Percentiles rank a stretch among this genome's conserved stretches.
phyloP scores from a whole-genome alignment of 2,113 vertebrate genomes.

The Polypterus senegalus region DNA sequence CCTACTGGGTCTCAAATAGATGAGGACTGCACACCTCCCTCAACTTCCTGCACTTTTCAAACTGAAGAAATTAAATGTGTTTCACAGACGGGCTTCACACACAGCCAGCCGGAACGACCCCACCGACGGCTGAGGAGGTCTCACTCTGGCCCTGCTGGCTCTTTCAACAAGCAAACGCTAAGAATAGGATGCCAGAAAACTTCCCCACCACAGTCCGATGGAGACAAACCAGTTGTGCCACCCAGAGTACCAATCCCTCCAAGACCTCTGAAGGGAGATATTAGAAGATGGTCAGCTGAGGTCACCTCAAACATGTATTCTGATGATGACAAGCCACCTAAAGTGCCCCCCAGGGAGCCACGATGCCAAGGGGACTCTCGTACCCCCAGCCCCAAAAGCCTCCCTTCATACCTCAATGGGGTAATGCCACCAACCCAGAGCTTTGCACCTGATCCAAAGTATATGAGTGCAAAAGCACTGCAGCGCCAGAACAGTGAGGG shows the following conservation, averaged over 20 bases:
- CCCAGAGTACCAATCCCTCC: constrained; percentile 88
- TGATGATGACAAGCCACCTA: constrained; percentile 82
- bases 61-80: constrained; percentile 21
- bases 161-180: constrained; percentile 69
- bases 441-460: constrained; percentile 91
- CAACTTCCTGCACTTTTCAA: constrained; percentile 25
- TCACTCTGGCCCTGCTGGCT: constrained; percentile 83
- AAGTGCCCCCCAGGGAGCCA: constrained; percentile 80
- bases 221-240: constrained; percentile 73
- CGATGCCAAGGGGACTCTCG: constrained; percentile 63
- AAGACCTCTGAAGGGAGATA: constrained; percentile 60
- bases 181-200: constrained; percentile 45
- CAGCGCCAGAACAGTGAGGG: constrained; percentile 86
- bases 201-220: constrained; percentile 43
- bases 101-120: constrained; percentile 47
- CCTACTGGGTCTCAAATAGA: constrained; percentile 33
- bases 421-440: constrained; percentile 95
- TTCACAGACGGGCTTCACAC: not conserved
- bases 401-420: constrained; percentile 81
- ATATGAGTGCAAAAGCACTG: constrained; percentile 74
- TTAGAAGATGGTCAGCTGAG: constrained; percentile 88
- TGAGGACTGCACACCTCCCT: constrained; percentile 32
- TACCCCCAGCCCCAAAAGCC: constrained; percentile 83
- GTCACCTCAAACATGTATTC: constrained; percentile 68
- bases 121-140: constrained; percentile 73